Conservation (phyloP, 2,113 vertebrate species). For the Bubo blakistoni region DNA sequence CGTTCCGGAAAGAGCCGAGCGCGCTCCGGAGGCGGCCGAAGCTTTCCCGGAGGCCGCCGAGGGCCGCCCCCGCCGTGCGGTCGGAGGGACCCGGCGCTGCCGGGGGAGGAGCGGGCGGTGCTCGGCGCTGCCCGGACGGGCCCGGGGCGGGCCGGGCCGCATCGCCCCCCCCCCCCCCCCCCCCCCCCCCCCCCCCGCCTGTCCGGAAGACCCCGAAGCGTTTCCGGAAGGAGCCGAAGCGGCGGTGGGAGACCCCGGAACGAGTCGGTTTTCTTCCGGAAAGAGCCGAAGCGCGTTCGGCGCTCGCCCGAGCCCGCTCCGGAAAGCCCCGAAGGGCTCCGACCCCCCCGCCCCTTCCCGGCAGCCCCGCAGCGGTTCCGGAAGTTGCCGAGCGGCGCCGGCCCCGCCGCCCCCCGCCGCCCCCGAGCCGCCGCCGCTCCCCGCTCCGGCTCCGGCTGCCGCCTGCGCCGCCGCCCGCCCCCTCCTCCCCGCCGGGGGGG, state of each 20-base stretch:
- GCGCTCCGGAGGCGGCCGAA: neutral
- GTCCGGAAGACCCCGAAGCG: no score
- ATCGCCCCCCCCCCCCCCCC: no score
- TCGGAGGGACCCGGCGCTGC: no score
- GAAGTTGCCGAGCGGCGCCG: constrained; percentile 68
- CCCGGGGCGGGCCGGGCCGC: no score
- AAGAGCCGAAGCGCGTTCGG: neutral
- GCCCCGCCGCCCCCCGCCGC: constrained; percentile 14
- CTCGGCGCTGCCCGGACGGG: no score
- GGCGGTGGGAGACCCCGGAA: neutral
- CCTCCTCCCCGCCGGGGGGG: no score
- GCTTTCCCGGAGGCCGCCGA: no score
- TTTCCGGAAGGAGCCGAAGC: neutral
- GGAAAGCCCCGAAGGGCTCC: neutral
- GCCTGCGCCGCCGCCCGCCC: constrained; percentile 12
- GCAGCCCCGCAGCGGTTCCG: constrained; percentile 10
- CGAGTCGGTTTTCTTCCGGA: neutral
- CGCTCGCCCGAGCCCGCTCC: neutral
- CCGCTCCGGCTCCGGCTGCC: no score
- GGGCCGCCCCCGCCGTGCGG: no score
- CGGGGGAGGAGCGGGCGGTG: no score
- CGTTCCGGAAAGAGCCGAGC: neutral
- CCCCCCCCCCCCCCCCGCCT: no score
- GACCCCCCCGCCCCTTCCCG: neutral
- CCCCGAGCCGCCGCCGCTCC: no score